Base-by-base conservation (phyloP, 2,888 invertebrate species). In the Noctua janthina region DNA sequence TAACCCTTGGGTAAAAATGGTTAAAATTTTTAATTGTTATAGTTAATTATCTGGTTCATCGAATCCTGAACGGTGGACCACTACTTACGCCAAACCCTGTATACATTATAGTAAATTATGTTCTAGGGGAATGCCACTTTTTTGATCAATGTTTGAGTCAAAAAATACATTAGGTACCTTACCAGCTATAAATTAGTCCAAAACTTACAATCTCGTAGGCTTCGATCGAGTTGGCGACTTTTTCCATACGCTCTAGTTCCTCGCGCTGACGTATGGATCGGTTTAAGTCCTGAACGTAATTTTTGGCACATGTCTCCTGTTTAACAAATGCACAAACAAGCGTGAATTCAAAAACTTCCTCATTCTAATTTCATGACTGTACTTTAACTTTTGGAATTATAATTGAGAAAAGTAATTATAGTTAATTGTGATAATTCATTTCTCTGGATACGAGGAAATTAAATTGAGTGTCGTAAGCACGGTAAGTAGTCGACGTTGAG, bases 131-230 rank as follows among this genome's bases (percentile, higher is more conserved):
- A n/a, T n/a, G n/a, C 59, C 13, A n/a, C 11, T n/a, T n/a, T n/a
- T 56, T 56, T n/a, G 0, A 59, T 59, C n/a, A n/a, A n/a, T 11
- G 4, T 59, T 56, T 2, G 10, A 49, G 15, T 73, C 17, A 35
- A n/a, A 74, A 74, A 71, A 29, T 0, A 66, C 8, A 73, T n/a
- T 39, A 13, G 23, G 10, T 49, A 72, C 1, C 35, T 23, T 23
- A 66, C 35, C 0, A 66, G 10, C 11, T 59, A 39, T 6, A 39
- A 29, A 66, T 39, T 11, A 54, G 51, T 15, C 0, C 1, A 29
- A 43, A 46, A 91, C 98, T 97, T 95, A 99, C 99, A 92, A 99
- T 98, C 51, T 96, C 96, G 70, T 91, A 96, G 0, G 90, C 49
- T 7, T 96, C 96, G 2, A 97, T 90, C 0, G 87, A 83, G 43